phyloP scores from a whole-genome alignment of 2,888 invertebrate genomes.

The Latrodectus elegans region DNA sequence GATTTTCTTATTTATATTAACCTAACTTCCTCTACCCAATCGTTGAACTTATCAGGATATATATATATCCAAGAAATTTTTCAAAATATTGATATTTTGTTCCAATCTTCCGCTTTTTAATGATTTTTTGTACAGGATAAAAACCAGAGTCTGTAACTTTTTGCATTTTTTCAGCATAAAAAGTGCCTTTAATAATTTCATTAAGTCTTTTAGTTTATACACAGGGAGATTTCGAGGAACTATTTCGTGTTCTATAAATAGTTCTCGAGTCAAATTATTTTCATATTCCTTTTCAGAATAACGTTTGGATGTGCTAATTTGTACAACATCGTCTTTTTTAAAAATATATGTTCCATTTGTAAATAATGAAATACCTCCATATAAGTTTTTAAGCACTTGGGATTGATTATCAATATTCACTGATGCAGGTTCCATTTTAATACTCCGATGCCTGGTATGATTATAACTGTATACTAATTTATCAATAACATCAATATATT shows the following conservation, averaged over 20 bases:
- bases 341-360: not conserved
- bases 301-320: slow-evolving; percentile 23
- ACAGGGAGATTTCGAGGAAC: slow-evolving; percentile 15
- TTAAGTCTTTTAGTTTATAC: slow-evolving; percentile 27
- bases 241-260: slow-evolving; percentile 18
- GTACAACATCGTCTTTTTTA: slow-evolving; percentile 45
- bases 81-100: too few species aligned
- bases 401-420: slow-evolving; percentile 7
- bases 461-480: slow-evolving; percentile 55
- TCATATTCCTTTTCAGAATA: slow-evolving; percentile 46
- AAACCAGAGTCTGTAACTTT: too few species aligned
- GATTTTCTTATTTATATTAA: too few species aligned
- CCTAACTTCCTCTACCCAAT: too few species aligned
- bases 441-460: slow-evolving; percentile 36
- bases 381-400: not conserved
- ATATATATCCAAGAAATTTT: too few species aligned
- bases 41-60: too few species aligned
- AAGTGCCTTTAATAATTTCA: slow-evolving; percentile 23
- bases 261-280: slow-evolving; percentile 47
- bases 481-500: slow-evolving; percentile 43
- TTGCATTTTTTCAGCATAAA: slow-evolving; percentile 4
- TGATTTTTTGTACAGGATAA: too few species aligned
- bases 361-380: not conserved
- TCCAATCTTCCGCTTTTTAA: too few species aligned
- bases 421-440: slow-evolving; percentile 10